Evolutionary conservation across 2,113 vertebrate genomes (phyloP).

Genomic region (Thryonomys swinderianus): DNA sequence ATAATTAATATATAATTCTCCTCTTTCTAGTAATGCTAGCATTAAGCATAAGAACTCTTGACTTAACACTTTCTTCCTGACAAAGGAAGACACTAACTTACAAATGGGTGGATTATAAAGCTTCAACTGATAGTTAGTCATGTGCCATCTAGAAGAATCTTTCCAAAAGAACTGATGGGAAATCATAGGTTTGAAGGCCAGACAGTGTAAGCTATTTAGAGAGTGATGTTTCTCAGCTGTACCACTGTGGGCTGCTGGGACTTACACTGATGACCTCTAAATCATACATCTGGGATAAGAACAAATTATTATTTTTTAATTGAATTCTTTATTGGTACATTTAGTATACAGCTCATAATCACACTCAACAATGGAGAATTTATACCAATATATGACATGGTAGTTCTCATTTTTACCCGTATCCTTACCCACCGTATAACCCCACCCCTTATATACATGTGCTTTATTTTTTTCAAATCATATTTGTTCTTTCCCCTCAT

Average conservation of each 20-base stretch:
- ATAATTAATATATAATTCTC: neutral
- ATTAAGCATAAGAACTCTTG: neutral
- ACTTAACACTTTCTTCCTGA: neutral
- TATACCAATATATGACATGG: too few relatives aligned
- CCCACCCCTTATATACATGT: too few relatives aligned
- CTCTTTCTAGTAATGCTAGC: neutral
- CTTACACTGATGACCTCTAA: neutral
- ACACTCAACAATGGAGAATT: too few relatives aligned
- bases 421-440: too few relatives aligned
- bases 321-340: too few relatives aligned
- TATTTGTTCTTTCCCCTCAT: too few relatives aligned
- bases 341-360: too few relatives aligned
- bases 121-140: conserved; percentile 59
- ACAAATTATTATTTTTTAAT: neutral
- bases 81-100: conserved; percentile 21
- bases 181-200: conserved; percentile 57
- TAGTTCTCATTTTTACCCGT: too few relatives aligned
- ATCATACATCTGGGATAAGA: neutral
- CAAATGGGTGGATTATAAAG: conserved; percentile 30
- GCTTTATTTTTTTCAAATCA: too few relatives aligned
- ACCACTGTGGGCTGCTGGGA: neutral
- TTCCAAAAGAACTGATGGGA: conserved; percentile 55
- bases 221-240: neutral
- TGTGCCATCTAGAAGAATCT: conserved; percentile 38
- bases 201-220: neutral